phyloP scores from a whole-genome alignment of 2,113 vertebrate genomes.

The Oplegnathus fasciatus region DNA sequence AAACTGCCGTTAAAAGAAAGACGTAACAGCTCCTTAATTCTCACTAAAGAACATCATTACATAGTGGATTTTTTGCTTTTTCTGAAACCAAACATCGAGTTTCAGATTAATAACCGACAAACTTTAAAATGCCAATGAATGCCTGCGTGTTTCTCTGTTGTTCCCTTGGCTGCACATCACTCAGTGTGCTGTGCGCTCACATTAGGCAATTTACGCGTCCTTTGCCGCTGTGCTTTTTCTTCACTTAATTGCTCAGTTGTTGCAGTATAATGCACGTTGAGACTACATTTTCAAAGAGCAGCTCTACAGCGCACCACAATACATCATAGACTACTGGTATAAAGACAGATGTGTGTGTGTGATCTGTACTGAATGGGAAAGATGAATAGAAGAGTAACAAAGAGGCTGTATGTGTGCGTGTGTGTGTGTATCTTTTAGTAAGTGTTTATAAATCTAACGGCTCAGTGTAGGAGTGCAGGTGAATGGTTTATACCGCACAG shows the following conservation, averaged over 20 bases:
- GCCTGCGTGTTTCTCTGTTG: not conserved
- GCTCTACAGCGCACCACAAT: not conserved
- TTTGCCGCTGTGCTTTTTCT: constrained; percentile 7
- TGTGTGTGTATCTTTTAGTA: not conserved
- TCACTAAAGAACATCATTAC: not conserved
- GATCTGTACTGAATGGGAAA: not conserved
- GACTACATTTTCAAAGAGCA: constrained; percentile 3
- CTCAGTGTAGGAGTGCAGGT: constrained; percentile 14
- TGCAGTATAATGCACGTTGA: not conserved
- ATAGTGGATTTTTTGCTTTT: not conserved
- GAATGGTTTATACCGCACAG: constrained; percentile 19
- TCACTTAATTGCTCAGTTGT: not conserved
- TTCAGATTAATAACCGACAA: not conserved
- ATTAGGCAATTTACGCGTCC: not conserved
- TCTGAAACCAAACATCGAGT: not conserved
- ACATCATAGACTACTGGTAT: not conserved
- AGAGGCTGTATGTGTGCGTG: not conserved
- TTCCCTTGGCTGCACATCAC: constrained; percentile 29
- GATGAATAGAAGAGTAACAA: not conserved
- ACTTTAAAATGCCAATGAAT: constrained; percentile 18
- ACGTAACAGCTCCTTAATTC: not conserved
- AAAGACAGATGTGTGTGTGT: not conserved
- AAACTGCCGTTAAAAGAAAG: too few species aligned
- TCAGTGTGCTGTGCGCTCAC: not conserved
- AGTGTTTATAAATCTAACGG: constrained; percentile 1